Base-by-base conservation (phyloP, 2,888 invertebrate genomes). In the Sisyra terminalis region DNA sequence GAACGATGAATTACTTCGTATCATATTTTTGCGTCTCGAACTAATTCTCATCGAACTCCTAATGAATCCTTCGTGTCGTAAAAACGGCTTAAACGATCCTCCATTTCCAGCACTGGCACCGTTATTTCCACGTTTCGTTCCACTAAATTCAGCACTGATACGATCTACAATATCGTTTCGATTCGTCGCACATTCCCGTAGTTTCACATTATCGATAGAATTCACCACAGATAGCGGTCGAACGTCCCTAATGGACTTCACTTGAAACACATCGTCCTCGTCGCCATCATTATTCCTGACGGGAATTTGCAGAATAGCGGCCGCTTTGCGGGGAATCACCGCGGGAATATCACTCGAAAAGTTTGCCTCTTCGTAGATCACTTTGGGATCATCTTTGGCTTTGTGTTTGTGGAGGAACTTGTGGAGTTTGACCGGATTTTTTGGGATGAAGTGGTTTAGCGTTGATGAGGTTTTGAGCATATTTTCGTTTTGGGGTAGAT, bases 301-400 rank as follows among this genome's bases (percentile, higher is more conserved):
- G 45, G 73, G 69, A 46, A 75, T 72, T 46, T 75, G 73, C 37
- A 75, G 53, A 24, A 75, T 54, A 3, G 73, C 73, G 1, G 75
- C 75, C 1, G 75, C 75, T 57, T 75, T 75, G 0, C 73, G 72
- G 6, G 75, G 72, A 46, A 75, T 67, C 46, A 63, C 62, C 29
- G 67, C 62, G 1, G 73, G 73, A 5, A 24, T 24, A 7, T 24
- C 24, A 7, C 24, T 24, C 5, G 24, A 7, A 24, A 24, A 24
- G 7, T 7, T 24, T 7, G 24, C 5, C 24, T 24, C 24, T 7
- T 24, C 24, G 7, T 24, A 24, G 24, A 24, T 24, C 13, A 50
- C 38, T 41, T 54, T 50, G 42, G 54, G 46, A 42, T 51, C 47
- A 35, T 47, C 46, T 37, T 51, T 54, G 38, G 52, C 49, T 18